Base-by-base conservation (phyloP, 2,797 vertebrate genomes). In the Luscinia megarhynchos region DNA sequence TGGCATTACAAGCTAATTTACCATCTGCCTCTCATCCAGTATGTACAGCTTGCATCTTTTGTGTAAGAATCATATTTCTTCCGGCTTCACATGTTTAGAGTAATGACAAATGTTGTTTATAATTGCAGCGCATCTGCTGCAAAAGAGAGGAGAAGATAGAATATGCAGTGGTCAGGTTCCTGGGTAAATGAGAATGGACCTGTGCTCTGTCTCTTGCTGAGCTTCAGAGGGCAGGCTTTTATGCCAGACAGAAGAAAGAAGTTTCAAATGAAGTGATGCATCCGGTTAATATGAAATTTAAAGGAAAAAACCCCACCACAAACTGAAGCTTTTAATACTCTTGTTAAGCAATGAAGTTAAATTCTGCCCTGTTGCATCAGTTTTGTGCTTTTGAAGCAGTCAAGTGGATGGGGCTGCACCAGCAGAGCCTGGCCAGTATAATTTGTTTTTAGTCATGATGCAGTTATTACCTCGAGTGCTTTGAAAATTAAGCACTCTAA, bases 101-200 rank as follows among this genome's bases (percentile, higher is more conserved):
- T 95, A 91, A 91, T 94, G 89, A 70, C 70, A 96, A 93, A 79
- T 79, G 89, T 84, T 93, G 84, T 86, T 96, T 94, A 32, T 79
- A 91, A 74, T 77, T 79, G 67, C 24, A 54, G 63, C 32, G 12
- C 77, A 63, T 97, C 92, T 95, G 79, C 92, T 73, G 5, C 48
- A 54, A 73, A 36, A 66, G 63, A 57, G 36, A 67, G 62, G 54
- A 89, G 58, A 59, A 62, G 40, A 59, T 50, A 23, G 43, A 91
- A 66, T 30, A 11, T 53, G 58, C 36, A 59, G 26, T 88, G 87
- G 41, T 63, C 74, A 93, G 57, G 53, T 46, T 84, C 57, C 26
- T 73, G 70, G 34, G 34, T 58, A 69, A 76, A 81, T 54, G 46
- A 84, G 38, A 54, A 50, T 50, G 70, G 74, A 66, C 55, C 76